phyloP scores from a whole-genome alignment of 2,888 invertebrate species.

The Calameuta filiformis region DNA sequence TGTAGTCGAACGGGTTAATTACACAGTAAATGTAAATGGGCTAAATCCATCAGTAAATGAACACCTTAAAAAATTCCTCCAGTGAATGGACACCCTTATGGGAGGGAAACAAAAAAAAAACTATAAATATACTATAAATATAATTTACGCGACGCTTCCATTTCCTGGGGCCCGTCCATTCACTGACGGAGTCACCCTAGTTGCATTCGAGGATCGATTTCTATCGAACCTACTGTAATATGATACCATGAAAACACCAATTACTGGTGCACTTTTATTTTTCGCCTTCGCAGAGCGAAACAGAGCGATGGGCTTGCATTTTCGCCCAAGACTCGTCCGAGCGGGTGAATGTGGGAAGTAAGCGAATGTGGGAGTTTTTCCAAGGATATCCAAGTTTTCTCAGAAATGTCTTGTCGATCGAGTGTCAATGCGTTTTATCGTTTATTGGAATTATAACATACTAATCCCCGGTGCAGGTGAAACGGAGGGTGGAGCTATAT shows the following conservation, averaged over 20 bases:
- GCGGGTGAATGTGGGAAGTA: background rate
- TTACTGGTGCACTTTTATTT: background rate
- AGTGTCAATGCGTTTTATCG: slow-evolving; percentile 6
- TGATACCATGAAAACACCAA: background rate
- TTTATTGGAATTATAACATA: slow-evolving; percentile 56
- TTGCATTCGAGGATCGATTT: background rate
- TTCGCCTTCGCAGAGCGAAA: background rate
- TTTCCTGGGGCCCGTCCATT: no score
- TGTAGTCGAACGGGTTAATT: background rate
- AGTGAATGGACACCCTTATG: no score
- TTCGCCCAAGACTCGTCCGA: background rate
- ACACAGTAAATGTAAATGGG: background rate
- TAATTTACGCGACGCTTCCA: no score
- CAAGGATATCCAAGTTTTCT: background rate
- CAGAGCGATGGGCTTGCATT: background rate
- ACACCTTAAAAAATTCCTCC: no score
- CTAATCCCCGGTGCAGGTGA: slow-evolving; percentile 64
- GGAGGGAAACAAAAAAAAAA: no score
- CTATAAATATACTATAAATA: no score
- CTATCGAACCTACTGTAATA: background rate
- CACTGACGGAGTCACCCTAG: background rate
- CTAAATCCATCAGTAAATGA: no score
- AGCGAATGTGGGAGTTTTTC: background rate
- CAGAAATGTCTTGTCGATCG: background rate
- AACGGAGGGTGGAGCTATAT: slow-evolving; percentile 59